These are phyloP conservation scores for Himalopsyche japonica DNA, from an alignment of 2,888 invertebrate genomes.

Conservation along the genomic window DNA sequence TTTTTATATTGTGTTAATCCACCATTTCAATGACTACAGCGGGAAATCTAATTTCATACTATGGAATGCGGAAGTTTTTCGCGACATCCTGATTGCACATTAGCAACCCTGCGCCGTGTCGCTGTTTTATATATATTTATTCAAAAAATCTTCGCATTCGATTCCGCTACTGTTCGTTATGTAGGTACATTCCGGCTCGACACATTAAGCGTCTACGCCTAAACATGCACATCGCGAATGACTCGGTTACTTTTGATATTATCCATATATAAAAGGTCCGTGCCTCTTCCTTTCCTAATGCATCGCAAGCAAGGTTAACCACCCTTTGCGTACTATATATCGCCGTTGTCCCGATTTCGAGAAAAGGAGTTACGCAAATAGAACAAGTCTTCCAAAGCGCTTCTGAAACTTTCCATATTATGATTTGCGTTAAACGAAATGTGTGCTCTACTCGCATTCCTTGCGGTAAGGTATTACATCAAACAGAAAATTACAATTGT, in stretches of 20 bases:
- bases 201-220: neutral
- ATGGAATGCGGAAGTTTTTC: too few species aligned
- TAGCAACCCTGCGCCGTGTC: neutral
- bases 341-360: neutral
- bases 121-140: neutral
- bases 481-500: too few species aligned
- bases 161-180: neutral
- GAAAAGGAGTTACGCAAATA: neutral
- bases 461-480: too few species aligned
- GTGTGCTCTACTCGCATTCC: too few species aligned
- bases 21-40: too few species aligned
- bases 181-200: neutral
- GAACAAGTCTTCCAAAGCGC: neutral
- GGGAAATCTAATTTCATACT: too few species aligned
- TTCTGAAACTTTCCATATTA: neutral
- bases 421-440: too few species aligned
- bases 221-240: neutral
- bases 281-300: neutral
- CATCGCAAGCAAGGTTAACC: slow-evolving; percentile 9
- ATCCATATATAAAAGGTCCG: neutral
- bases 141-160: neutral
- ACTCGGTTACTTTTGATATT: neutral
- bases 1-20: too few species aligned
- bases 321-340: neutral
- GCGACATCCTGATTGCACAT: neutral